Base-by-base conservation (phyloP, 2,888 invertebrate species). In the Tetramorium bicarinatum region DNA sequence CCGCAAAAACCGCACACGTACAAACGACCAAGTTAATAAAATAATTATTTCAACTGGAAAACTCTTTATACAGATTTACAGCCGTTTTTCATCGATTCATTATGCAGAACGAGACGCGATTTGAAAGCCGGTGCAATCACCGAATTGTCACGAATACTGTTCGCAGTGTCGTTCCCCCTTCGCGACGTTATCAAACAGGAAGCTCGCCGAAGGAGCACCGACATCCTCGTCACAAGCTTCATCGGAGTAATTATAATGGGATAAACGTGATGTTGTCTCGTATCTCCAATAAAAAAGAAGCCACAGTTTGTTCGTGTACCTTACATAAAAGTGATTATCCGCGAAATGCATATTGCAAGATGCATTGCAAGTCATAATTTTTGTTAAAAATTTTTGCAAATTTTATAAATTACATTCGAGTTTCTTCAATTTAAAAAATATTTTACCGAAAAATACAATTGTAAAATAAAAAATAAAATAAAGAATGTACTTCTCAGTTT, bases 11-110 rank as follows among this genome's bases (percentile, higher is more conserved):
- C 61, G 64, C 76, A 76, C 64, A 76, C 79, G 56, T 71, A 79
- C 34, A 79, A 79, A 79, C 69, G 44, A 79, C 56, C 56, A 59
- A 79, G 71, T 79, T 71, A 59, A 79, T 79, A 79, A 79, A 79
- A 79, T 79, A 79, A 79, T 79, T 59, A 79, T 79, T 71, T 71
- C 79, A 79, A 71, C 25, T 79, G 71, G 71, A 79, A 79, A 79
- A 79, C 69, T 34, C 34, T 71, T 71, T 59, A 71, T 79, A 71
- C 71, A 79, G 56, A 79, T 71, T 79, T 69, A 59, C 69, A 79
- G 69, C 69, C 69, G 69, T 67, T 77, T 67, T 25, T 54, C 54
- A 54, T 79, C 44, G 79, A 59, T 79, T 54, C 7, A 41, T 77
- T 34, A 69, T 69, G 44, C 34, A 56, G 56, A 79, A 79, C 69